Conservation (phyloP, 1,140 invertebrate genomes). For the Neotoxoptera formosana region DNA sequence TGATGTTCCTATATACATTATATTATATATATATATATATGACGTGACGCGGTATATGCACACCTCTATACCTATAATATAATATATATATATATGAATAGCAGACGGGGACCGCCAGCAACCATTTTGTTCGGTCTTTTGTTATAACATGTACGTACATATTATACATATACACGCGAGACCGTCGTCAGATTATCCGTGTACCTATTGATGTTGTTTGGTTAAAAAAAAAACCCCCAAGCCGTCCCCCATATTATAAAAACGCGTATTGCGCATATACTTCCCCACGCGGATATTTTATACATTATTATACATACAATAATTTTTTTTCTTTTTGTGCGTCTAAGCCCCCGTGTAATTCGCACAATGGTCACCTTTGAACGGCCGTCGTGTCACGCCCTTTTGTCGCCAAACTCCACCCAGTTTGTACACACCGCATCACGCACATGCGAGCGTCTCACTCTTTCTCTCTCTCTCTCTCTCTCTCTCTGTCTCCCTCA, state of each 20-base stretch:
- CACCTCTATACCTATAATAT: background rate
- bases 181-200: slow-evolving; percentile 36
- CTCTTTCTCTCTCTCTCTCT: background rate
- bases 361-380: slow-evolving; percentile 55
- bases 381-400: slow-evolving; percentile 52
- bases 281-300: background rate
- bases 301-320: background rate
- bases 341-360: slow-evolving; percentile 48
- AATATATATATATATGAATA: background rate
- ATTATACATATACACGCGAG: background rate
- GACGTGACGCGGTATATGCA: background rate
- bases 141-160: background rate
- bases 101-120: background rate
- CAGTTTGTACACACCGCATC: background rate
- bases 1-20: background rate
- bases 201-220: slow-evolving; percentile 48
- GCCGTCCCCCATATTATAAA: slow-evolving; percentile 5
- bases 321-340: background rate
- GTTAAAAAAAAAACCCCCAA: slow-evolving; percentile 20
- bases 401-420: slow-evolving; percentile 55
- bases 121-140: slow-evolving; percentile 54
- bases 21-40: background rate
- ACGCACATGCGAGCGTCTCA: background rate
- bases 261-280: background rate
- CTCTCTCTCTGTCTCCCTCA: background rate